Base-by-base conservation (phyloP, 2,797 vertebrate genomes). In the Acipenser oxyrinchus region DNA sequence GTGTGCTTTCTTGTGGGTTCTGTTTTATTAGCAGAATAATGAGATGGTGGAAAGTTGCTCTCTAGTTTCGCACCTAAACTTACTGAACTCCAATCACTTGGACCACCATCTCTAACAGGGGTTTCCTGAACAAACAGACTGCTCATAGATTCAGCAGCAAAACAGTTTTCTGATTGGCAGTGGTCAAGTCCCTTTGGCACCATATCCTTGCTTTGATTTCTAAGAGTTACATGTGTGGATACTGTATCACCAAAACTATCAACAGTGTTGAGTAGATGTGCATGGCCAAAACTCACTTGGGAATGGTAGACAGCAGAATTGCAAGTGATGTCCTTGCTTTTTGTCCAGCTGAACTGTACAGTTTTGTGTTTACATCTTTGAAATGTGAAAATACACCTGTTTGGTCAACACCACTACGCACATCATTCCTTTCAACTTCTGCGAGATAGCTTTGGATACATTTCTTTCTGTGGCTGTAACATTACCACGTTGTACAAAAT, bases 21-120 rank as follows among this genome's bases (percentile, higher is more conserved):
- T 0, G 68, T 60, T 23, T 66, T 77, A 8, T 69, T 70, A 37
- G 66, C 66, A 61, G 60, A 55, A n/a, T n/a, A 68, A 3, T 62
- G 51, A 57, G 74, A 66, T 6, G 72, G 71, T 0, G 0, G 64
- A 4, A 77, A 63, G 0, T 55, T 74, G 49, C 48, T 9, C 50
- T 64, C 70, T 3, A 70, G 50, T 11, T 73, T 71, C 0, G 79
- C 69, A 72, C 83, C 81, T 8, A 68, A 75, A 37, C 71, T 85
- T 60, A 13, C 79, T 73, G 78, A 67, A 72, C 82, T 90, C 89
- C 90, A 88, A 63, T 86, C 78, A 1, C 73, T 70, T 10, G 68
- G 81, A 60, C 76, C 85, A 23, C 75, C 83, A 6, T 93, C 93
- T 71, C 86, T 85, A 60, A 91, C 91, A 0, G 90, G 90, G 66